phyloP scores from a whole-genome alignment of 2,797 vertebrate species.

The Malacoctenus gilli region DNA sequence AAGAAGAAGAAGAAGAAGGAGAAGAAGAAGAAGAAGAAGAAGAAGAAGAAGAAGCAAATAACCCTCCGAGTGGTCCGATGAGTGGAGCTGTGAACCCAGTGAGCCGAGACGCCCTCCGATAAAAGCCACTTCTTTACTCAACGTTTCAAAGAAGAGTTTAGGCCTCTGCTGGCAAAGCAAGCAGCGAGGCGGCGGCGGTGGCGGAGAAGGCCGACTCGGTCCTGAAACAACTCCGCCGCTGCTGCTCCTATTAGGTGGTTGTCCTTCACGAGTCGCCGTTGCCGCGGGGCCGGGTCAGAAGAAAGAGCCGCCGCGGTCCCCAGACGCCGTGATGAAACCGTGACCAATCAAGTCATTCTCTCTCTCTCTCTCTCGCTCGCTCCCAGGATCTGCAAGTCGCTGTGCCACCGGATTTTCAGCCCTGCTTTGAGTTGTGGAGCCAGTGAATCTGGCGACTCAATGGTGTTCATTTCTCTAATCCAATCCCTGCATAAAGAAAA shows the following conservation, averaged over 20 bases:
- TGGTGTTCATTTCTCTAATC: conserved; percentile 79
- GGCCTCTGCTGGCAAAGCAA: conserved; percentile 2
- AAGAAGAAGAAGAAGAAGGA: too few relatives aligned
- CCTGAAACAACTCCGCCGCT: conserved; percentile 16
- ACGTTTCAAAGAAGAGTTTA: conserved; percentile 29
- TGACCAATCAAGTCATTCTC: conserved; percentile 76
- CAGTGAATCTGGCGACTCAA: conserved; percentile 70
- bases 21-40: too few relatives aligned
- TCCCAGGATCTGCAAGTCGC: conserved; percentile 51
- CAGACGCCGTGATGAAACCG: conserved; percentile 71
- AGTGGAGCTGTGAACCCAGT: too few relatives aligned
- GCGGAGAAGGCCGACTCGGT: not conserved
- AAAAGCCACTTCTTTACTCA: too few relatives aligned
- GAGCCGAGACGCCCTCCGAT: too few relatives aligned
- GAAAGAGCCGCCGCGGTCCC: conserved; percentile 63
- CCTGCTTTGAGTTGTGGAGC: conserved; percentile 69
- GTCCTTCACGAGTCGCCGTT: conserved; percentile 60
- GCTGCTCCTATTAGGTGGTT: conserved; percentile 38
- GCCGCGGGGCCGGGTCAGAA: conserved; percentile 56
- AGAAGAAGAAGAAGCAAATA: too few relatives aligned
- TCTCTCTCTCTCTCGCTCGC: too few relatives aligned
- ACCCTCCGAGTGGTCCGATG: too few relatives aligned
- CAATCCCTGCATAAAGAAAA: conserved; percentile 72
- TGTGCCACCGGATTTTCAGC: conserved; percentile 64
- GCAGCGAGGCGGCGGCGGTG: not conserved